phyloP scores from a whole-genome alignment of 1,140 invertebrate species.

The Danaus melanippus region DNA sequence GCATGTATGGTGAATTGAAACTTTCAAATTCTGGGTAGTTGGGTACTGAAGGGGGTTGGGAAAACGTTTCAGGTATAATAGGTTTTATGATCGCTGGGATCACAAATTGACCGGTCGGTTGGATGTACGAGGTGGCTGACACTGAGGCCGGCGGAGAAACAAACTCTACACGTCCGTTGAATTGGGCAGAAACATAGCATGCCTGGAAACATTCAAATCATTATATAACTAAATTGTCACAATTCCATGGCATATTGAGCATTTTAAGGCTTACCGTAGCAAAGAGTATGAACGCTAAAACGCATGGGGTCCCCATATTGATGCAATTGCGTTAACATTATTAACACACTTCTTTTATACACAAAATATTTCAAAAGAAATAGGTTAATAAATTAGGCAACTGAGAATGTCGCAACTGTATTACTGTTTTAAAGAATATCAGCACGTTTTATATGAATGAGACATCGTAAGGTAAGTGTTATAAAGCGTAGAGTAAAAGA shows the following conservation, averaged over 20 bases:
- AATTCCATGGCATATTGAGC: background rate
- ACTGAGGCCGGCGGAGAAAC: conserved; percentile 17
- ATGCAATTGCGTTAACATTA: conserved; percentile 28
- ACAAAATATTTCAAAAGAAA: conserved; percentile 46
- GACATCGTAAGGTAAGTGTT: too few relatives aligned
- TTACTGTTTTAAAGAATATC: conserved; percentile 9
- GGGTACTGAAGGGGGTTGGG: conserved; percentile 11
- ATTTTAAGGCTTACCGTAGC: conserved; percentile 23
- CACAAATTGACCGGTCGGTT: conserved; percentile 32
- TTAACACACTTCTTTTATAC: conserved; percentile 40
- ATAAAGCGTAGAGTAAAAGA: too few relatives aligned
- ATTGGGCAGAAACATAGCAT: conserved; percentile 22
- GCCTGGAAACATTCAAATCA: conserved; percentile 21
- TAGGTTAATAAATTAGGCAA: conserved; percentile 28
- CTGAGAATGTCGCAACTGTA: conserved; percentile 14
- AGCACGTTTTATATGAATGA: conserved; percentile 17
- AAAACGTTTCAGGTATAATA: conserved; percentile 16
- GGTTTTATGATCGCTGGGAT: conserved; percentile 38
- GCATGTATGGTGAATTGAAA: background rate
- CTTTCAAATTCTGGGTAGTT: conserved; percentile 14
- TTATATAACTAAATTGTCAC: background rate
- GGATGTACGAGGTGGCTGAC: conserved; percentile 24
- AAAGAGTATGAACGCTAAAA: conserved; percentile 25
- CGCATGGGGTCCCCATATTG: conserved; percentile 35
- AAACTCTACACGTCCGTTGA: conserved; percentile 22